These are phyloP conservation scores for Chrosomus eos DNA, from an alignment of 2,797 vertebrate genomes.

Conservation along the genomic window DNA sequence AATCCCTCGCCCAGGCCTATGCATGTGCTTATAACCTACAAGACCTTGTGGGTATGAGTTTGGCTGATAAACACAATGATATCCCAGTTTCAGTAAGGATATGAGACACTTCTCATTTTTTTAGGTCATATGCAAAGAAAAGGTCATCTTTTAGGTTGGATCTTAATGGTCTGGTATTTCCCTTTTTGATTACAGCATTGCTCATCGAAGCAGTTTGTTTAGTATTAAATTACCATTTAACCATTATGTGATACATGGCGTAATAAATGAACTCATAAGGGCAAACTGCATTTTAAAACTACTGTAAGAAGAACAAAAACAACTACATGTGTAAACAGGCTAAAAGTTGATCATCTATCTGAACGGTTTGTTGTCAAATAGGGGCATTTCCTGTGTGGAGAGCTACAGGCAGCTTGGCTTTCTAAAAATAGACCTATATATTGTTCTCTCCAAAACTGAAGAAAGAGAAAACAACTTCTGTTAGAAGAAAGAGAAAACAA, in stretches of 20 bases:
- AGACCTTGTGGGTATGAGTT: not conserved
- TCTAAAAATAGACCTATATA: conserved; percentile 25
- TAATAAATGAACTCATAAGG: not conserved
- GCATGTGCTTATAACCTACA: not conserved
- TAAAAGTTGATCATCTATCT: not conserved
- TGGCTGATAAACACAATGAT: not conserved
- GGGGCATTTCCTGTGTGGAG: conserved; percentile 69
- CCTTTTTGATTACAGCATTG: not conserved
- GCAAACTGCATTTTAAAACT: not conserved
- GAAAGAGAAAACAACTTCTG: conserved; percentile 10
- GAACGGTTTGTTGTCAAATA: conserved; percentile 30
- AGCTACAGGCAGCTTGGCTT: conserved; percentile 27
- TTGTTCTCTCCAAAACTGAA: not conserved
- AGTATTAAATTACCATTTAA: conserved; percentile 15
- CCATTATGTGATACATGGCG: not conserved
- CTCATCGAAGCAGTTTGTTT: conserved; percentile 8
- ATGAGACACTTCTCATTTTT: not conserved
- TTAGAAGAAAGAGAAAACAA: conserved; percentile 2
- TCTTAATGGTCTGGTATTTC: conserved; percentile 20
- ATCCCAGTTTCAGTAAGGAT: conserved; percentile 1
- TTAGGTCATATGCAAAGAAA: not conserved
- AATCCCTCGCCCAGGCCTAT: not conserved
- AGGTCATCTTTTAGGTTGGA: not conserved
- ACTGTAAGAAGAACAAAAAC: not conserved
- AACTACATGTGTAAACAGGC: not conserved